phyloP scores from a whole-genome alignment of 1,140 invertebrate genomes.

The Nasonia vitripennis region DNA sequence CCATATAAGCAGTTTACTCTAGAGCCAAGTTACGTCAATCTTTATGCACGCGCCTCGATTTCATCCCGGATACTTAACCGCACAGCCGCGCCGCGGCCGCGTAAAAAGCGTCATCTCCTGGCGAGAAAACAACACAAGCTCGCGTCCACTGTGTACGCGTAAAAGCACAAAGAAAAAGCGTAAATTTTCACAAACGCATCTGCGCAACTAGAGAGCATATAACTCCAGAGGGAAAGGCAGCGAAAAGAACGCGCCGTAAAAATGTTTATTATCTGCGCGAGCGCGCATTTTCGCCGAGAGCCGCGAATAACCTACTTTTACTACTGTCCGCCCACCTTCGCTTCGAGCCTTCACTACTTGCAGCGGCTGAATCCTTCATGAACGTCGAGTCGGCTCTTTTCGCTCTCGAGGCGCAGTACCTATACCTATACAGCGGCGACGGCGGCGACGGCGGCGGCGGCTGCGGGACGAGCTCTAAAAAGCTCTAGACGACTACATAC shows the following conservation, averaged over 20 bases:
- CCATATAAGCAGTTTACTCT: no score
- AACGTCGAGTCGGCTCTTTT: slow-evolving; percentile 8
- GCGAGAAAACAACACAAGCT: no score
- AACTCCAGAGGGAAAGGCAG: background rate
- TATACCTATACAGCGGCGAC: background rate
- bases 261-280: slow-evolving; percentile 12
- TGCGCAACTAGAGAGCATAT: no score
- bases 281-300: background rate
- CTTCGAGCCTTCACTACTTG: slow-evolving; percentile 12
- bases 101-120: no score
- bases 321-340: slow-evolving; percentile 22
- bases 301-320: slow-evolving; percentile 15
- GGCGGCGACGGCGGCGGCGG: background rate
- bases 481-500: no score
- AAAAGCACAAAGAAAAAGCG: no score
- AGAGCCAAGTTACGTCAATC: no score
- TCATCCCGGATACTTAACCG: no score
- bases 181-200: no score
- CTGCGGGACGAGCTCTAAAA: background rate
- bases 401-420: background rate
- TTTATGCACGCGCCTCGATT: no score
- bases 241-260: background rate
- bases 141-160: no score
- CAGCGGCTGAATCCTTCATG: slow-evolving; percentile 12
- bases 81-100: no score